Percentiles rank a stretch among this genome's conserved stretches.
Conservation (phyloP, 1,140 invertebrate genomes). For the Venturia canescens region DNA sequence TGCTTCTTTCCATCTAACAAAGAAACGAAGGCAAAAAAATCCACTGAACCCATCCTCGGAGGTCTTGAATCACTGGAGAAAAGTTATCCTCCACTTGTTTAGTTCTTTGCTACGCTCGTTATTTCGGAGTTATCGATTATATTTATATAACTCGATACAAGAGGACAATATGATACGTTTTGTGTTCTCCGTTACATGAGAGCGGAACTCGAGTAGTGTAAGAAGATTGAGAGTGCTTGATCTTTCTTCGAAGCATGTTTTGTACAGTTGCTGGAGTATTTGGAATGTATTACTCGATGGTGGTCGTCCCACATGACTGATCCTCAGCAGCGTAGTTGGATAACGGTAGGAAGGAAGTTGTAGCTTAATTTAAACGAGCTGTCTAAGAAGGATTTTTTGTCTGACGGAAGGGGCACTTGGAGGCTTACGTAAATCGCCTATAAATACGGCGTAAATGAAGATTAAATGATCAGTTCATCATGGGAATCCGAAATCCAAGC, state of each 20-base stretch:
- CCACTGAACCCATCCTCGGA: neutral
- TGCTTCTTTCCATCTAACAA: slow-evolving; percentile 75
- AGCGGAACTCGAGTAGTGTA: slow-evolving; percentile 1
- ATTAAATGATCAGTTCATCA: slow-evolving; percentile 21
- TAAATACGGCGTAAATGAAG: slow-evolving; percentile 14
- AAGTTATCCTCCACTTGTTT: slow-evolving; percentile 80
- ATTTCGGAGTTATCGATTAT: slow-evolving; percentile 81
- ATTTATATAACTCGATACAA: slow-evolving; percentile 79
- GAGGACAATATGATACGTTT: slow-evolving; percentile 51
- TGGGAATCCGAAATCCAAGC: neutral
- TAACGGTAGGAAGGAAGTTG: slow-evolving; percentile 33
- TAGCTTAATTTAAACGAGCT: neutral
- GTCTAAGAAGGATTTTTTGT: neutral
- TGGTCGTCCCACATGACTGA: slow-evolving; percentile 29
- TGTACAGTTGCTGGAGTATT: neutral
- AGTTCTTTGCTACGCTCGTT: slow-evolving; percentile 81
- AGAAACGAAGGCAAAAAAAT: slow-evolving; percentile 23
- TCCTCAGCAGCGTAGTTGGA: neutral
- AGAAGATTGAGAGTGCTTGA: slow-evolving; percentile 19
- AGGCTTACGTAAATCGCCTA: neutral
- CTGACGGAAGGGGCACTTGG: neutral
- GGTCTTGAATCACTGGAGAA: slow-evolving; percentile 78
- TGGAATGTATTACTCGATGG: neutral
- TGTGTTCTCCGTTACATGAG: slow-evolving; percentile 3
- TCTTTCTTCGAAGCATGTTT: slow-evolving; percentile 4